A percentile compares a stretch with the other conserved stretches of the same genome.
Evolutionary conservation across 2,797 vertebrate genomes (phyloP).

Genomic region (Pangasius djambal): DNA sequence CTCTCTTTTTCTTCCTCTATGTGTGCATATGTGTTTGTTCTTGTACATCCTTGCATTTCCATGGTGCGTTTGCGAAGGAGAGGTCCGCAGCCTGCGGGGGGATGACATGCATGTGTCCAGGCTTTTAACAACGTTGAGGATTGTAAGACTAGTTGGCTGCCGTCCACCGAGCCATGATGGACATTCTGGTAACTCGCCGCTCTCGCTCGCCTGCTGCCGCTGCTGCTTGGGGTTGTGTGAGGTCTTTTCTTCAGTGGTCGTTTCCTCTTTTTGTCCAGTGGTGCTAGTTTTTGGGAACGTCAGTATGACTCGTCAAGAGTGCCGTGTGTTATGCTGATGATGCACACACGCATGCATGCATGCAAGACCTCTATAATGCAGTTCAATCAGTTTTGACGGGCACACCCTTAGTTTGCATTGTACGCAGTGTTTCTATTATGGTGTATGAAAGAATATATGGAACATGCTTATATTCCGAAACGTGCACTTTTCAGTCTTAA

Average conservation of each 20-base stretch:
- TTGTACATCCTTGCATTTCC: slow-evolving; percentile 33
- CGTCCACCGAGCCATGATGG: slow-evolving; percentile 74
- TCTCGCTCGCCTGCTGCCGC: slow-evolving; percentile 26
- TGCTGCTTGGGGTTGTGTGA: slow-evolving; percentile 34
- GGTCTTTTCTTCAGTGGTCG: slow-evolving; percentile 30
- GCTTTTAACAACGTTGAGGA: slow-evolving; percentile 76
- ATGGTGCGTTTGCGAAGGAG: slow-evolving; percentile 57
- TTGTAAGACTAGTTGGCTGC: slow-evolving; percentile 70
- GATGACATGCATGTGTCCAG: slow-evolving; percentile 70
- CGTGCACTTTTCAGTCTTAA: not conserved
- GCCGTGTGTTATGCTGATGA: not conserved
- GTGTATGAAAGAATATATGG: too few relatives aligned
- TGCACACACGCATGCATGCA: slow-evolving; percentile 13
- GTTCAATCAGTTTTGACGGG: not conserved
- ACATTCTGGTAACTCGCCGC: slow-evolving; percentile 74
- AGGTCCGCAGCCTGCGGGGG: slow-evolving; percentile 60
- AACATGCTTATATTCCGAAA: not conserved
- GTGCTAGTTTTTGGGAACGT: slow-evolving; percentile 7
- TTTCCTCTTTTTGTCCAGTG: slow-evolving; percentile 32
- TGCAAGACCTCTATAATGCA: not conserved
- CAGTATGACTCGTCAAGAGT: not conserved
- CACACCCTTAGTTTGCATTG: too few relatives aligned
- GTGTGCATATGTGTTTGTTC: slow-evolving; percentile 42
- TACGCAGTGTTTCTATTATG: not conserved
- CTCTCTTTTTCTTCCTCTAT: slow-evolving; percentile 26